Evolutionary conservation across 2,113 vertebrate species (phyloP).

Genomic region (Pteropus alecto): DNA sequence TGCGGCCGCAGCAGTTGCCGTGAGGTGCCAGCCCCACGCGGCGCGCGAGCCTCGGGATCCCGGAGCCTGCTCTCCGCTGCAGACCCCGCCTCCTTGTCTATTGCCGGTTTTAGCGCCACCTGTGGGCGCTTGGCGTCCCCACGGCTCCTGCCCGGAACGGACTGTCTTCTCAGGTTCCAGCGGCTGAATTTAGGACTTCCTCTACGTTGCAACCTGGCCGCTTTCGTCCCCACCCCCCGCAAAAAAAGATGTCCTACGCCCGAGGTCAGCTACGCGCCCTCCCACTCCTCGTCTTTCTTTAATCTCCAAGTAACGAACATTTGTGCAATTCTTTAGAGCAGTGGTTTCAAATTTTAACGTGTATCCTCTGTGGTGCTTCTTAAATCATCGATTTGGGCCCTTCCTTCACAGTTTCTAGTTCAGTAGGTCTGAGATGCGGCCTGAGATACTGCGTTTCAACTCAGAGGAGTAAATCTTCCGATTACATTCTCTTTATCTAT

Average conservation of each 20-base stretch:
- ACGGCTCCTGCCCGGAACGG: rapidly evolving
- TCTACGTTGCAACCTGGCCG: no score
- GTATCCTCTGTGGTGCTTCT: background rate
- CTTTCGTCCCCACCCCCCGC: rapidly evolving
- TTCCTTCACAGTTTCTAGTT: background rate
- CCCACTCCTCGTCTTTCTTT: rapidly evolving
- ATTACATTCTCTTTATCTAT: no score
- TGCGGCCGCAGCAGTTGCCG: rapidly evolving
- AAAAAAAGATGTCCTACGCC: no score
- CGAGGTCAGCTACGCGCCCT: rapidly evolving
- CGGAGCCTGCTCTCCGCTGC: rapidly evolving
- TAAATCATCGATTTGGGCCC: background rate
- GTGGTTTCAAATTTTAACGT: background rate
- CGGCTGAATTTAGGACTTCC: rapidly evolving
- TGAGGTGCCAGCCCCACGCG: background rate
- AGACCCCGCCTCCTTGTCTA: background rate
- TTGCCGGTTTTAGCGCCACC: background rate
- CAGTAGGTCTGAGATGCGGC: background rate
- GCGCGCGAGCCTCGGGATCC: rapidly evolving
- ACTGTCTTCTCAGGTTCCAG: rapidly evolving
- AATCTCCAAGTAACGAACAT: rapidly evolving
- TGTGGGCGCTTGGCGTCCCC: background rate
- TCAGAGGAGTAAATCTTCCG: no score
- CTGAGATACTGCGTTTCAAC: background rate
- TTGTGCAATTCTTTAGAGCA: background rate